A percentile compares a stretch with the other conserved stretches of the same genome.
phyloP scores from a whole-genome alignment of 2,797 vertebrate genomes.

The Rhadinocentrus ornatus region DNA sequence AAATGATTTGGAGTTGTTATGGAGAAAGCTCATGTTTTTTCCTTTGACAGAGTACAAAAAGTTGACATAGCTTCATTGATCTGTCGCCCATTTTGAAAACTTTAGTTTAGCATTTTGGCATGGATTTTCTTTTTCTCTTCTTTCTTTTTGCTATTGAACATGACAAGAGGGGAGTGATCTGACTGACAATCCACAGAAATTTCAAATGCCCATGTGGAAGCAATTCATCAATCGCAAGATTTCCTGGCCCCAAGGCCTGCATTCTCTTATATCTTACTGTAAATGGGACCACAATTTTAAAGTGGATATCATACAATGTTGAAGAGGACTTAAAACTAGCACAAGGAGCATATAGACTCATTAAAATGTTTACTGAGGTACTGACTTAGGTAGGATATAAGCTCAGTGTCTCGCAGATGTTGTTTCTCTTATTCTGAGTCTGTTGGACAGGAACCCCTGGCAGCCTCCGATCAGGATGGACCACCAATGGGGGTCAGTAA shows the following conservation, averaged over 20 bases:
- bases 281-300: background rate
- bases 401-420: background rate
- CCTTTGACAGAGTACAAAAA: background rate
- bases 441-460: conserved; percentile 4
- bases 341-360: background rate
- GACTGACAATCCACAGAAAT: background rate
- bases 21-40: conserved; percentile 6
- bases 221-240: background rate
- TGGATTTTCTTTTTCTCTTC: background rate
- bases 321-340: background rate
- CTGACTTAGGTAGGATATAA: too few species aligned
- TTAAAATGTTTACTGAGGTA: background rate
- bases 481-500: background rate
- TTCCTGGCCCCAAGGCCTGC: background rate
- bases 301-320: background rate
- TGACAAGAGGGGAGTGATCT: background rate
- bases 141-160: background rate
- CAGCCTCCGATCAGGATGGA: conserved; percentile 1
- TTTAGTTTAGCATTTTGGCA: background rate
- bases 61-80: background rate
- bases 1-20: conserved; percentile 18
- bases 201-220: too few species aligned
- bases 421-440: background rate
- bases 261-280: background rate
- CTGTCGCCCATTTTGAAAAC: background rate